phyloP scores from a whole-genome alignment of 2,797 vertebrate genomes.

The Phrynocephalus forsythii region DNA sequence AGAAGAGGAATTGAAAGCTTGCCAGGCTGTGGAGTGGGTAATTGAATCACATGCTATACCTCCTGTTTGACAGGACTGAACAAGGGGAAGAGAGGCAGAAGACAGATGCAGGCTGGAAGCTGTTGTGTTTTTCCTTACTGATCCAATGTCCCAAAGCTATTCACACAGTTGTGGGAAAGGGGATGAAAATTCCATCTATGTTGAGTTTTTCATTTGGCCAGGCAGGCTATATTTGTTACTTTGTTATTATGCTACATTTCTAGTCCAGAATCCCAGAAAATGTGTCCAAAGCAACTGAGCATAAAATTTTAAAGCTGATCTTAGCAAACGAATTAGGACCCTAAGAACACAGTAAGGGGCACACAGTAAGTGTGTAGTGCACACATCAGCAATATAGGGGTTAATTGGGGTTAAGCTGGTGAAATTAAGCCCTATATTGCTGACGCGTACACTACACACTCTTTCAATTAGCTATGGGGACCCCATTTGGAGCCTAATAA shows the following conservation, averaged over 20 bases:
- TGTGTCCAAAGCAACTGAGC: background rate
- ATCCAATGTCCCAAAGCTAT: background rate
- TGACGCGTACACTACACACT: too few species aligned
- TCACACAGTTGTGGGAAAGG: background rate
- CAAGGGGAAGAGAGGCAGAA: background rate
- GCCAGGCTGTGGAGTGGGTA: background rate
- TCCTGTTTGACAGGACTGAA: background rate
- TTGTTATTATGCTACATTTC: background rate
- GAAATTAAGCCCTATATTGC: too few species aligned
- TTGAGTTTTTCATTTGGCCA: background rate
- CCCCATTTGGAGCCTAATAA: too few species aligned
- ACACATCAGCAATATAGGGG: too few species aligned
- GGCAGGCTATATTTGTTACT: background rate
- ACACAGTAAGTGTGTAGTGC: too few species aligned
- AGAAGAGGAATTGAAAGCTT: constrained; percentile 4
- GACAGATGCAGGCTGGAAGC: background rate
- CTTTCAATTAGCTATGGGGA: too few species aligned
- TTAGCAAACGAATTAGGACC: background rate
- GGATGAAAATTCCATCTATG: background rate
- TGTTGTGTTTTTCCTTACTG: background rate
- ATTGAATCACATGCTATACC: constrained; percentile 1
- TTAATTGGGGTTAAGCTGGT: too few species aligned
- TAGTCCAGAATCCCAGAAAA: background rate
- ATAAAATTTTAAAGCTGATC: background rate
- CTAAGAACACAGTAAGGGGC: background rate